phyloP scores from a whole-genome alignment of 2,113 vertebrate species.

The Vulpes vulpes region DNA sequence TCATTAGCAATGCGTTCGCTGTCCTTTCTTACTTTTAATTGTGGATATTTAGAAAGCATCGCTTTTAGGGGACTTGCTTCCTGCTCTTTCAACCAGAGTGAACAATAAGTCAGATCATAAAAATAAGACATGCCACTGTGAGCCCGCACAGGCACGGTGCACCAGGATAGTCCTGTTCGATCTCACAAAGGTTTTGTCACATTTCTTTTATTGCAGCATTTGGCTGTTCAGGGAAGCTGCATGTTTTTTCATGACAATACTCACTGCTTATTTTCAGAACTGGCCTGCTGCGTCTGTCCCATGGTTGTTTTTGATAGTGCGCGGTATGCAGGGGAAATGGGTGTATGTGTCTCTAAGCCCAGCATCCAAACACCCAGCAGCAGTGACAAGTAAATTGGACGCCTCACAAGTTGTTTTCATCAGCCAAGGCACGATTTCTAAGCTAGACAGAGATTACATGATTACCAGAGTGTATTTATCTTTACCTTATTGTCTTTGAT shows the following conservation, averaged over 20 bases:
- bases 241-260: constrained; percentile 39
- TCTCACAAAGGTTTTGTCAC: not conserved
- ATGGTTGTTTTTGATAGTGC: not conserved
- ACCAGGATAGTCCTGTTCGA: not conserved
- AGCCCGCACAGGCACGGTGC: not conserved
- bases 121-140: not conserved
- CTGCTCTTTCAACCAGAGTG: not conserved
- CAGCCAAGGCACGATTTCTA: not conserved
- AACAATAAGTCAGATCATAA: not conserved
- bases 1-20: constrained; percentile 3
- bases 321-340: not conserved
- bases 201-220: not conserved
- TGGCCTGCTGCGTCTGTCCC: not conserved
- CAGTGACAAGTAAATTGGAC: not conserved
- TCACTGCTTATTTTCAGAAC: constrained; percentile 60
- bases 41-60: not conserved
- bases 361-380: not conserved
- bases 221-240: not conserved
- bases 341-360: not conserved
- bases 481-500: constrained; percentile 31
- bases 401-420: not conserved
- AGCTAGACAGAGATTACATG: not conserved
- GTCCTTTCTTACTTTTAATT: constrained; percentile 50
- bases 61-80: not conserved
- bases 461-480: not conserved